A percentile compares a stretch with the other conserved stretches of the same genome.
These are phyloP conservation scores for Metopolophium dirhodum DNA, from an alignment of 1,140 invertebrate genomes.

Conservation along the genomic window DNA sequence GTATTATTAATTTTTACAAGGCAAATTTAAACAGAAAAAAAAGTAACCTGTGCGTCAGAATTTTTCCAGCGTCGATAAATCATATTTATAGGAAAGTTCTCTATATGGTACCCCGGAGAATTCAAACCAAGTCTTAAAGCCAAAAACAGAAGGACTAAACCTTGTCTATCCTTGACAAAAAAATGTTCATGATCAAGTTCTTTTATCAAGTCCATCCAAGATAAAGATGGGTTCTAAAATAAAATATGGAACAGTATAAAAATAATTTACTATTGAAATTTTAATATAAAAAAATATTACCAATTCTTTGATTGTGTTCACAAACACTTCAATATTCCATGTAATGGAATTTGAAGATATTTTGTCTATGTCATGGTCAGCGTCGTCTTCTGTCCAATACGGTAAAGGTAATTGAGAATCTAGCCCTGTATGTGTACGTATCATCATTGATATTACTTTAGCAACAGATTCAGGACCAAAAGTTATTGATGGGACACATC, in stretches of 20 bases:
- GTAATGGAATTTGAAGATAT: slow-evolving; percentile 66
- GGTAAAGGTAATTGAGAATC: slow-evolving; percentile 66
- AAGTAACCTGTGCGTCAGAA: slow-evolving; percentile 76
- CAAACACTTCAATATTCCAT: slow-evolving; percentile 94
- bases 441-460: slow-evolving; percentile 87
- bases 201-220: slow-evolving; percentile 90
- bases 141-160: slow-evolving; percentile 80
- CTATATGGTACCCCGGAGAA: slow-evolving; percentile 73
- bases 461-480: slow-evolving; percentile 76
- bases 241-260: slow-evolving; percentile 51
- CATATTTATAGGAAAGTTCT: slow-evolving; percentile 86
- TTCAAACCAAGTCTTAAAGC: slow-evolving; percentile 79
- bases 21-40: slow-evolving; percentile 25
- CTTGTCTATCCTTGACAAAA: slow-evolving; percentile 83
- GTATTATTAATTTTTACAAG: slow-evolving; percentile 55
- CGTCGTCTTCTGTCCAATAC: slow-evolving; percentile 55
- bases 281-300: slow-evolving; percentile 64
- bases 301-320: slow-evolving; percentile 87
- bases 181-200: slow-evolving; percentile 92
- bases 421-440: slow-evolving; percentile 77
- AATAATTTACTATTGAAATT: slow-evolving; percentile 14
- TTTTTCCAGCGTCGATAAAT: slow-evolving; percentile 92
- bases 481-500: slow-evolving; percentile 67
- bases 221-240: slow-evolving; percentile 73
- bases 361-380: slow-evolving; percentile 58